These are phyloP conservation scores for Calameuta pallipes DNA, from an alignment of 2,888 invertebrate species.

Conservation along the genomic window DNA sequence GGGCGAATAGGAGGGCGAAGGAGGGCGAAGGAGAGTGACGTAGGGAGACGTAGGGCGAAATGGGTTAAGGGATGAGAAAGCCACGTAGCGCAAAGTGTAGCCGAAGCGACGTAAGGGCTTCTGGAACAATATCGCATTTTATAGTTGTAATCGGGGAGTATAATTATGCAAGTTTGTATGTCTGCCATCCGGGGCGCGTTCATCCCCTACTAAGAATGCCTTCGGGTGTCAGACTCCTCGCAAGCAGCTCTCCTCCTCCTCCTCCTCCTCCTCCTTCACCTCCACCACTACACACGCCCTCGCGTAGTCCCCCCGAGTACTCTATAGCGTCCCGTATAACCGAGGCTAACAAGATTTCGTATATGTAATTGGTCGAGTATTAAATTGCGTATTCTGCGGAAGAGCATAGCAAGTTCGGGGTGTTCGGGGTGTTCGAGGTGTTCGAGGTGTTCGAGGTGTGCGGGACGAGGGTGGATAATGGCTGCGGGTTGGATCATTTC, in stretches of 20 bases:
- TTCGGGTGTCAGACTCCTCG: constrained; percentile 55
- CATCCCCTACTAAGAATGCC: constrained; percentile 54
- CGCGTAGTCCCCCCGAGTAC: constrained; percentile 17
- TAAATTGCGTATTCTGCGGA: constrained; percentile 65
- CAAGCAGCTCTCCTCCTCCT: constrained; percentile 32
- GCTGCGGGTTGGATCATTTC: constrained; percentile 61
- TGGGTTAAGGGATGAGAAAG: too few species aligned
- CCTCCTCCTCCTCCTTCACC: constrained; percentile 28
- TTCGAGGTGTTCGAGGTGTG: neutral
- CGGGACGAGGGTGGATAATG: constrained; percentile 46
- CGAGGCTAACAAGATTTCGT: constrained; percentile 66
- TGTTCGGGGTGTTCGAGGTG: neutral
- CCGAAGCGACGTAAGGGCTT: neutral
- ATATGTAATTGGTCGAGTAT: constrained; percentile 67
- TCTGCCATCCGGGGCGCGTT: constrained; percentile 34
- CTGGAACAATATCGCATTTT: constrained; percentile 63
- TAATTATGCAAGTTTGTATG: constrained; percentile 66
- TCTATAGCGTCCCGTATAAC: constrained; percentile 58
- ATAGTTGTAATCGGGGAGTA: constrained; percentile 63
- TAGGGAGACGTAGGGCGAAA: too few species aligned
- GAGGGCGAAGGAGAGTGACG: too few species aligned
- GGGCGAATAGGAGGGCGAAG: too few species aligned
- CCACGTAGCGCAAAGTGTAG: too few species aligned
- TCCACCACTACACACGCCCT: constrained; percentile 11
- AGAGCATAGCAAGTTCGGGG: constrained; percentile 14